Percentiles rank a stretch among this genome's conserved stretches.
These are phyloP conservation scores for Synanthedon vespiformis DNA, from an alignment of 2,888 invertebrate genomes.

Conservation along the genomic window DNA sequence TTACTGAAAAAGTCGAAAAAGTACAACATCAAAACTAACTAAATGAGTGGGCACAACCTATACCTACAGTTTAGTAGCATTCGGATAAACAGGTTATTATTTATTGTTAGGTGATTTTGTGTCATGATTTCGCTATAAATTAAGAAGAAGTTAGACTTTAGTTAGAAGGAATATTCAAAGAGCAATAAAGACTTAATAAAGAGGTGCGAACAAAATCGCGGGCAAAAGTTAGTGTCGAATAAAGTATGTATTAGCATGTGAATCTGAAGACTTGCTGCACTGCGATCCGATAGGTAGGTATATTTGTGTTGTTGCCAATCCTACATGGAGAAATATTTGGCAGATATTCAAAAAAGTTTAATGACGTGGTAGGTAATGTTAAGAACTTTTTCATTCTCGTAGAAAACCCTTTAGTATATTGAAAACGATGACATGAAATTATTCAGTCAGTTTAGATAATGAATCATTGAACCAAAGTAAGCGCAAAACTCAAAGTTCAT, in stretches of 20 bases:
- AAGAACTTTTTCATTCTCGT: conserved; percentile 8
- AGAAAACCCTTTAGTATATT: conserved; percentile 6
- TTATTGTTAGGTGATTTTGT: no score
- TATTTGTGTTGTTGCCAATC: neutral
- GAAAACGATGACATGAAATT: conserved; percentile 5
- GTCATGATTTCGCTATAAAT: no score
- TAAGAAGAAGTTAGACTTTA: no score
- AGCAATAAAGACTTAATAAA: no score
- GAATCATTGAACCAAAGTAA: conserved; percentile 5
- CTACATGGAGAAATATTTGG: neutral
- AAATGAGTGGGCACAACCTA: no score
- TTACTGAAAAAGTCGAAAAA: no score
- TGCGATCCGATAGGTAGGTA: neutral
- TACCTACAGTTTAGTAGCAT: no score
- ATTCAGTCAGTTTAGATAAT: conserved; percentile 5
- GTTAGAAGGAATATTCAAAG: no score
- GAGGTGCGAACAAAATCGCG: no score
- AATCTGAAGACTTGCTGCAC: neutral
- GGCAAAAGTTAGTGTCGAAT: neutral
- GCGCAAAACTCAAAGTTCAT: conserved; percentile 3
- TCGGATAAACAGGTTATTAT: neutral
- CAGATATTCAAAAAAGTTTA: conserved; percentile 4
- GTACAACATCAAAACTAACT: no score
- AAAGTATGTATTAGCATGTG: neutral
- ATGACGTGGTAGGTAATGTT: conserved; percentile 3